These are phyloP conservation scores for Prosapia bicincta DNA, from an alignment of 2,888 invertebrate species.

Conservation along the genomic window DNA sequence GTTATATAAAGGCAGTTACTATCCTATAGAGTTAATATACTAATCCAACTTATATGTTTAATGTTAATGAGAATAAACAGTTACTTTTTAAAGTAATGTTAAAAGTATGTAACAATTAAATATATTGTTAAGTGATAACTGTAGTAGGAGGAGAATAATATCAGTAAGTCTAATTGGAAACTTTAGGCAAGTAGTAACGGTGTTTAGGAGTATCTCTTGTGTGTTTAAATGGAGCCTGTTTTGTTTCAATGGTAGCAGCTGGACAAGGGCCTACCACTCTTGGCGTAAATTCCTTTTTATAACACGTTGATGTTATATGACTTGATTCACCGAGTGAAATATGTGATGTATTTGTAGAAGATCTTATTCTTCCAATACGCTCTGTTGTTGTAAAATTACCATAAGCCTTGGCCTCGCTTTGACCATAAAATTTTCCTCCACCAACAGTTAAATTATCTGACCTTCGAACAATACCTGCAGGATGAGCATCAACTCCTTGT, in stretches of 20 bases:
- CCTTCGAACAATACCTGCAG: slow-evolving; percentile 45
- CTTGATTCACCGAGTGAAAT: slow-evolving; percentile 61
- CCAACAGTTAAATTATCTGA: slow-evolving; percentile 70
- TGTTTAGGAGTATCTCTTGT: slow-evolving; percentile 81
- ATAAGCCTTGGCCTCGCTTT: slow-evolving; percentile 66
- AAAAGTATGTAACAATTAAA: no score
- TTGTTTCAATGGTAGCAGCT: slow-evolving; percentile 70
- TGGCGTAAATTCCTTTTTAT: slow-evolving; percentile 73
- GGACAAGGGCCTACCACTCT: slow-evolving; percentile 74
- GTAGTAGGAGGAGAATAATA: no score
- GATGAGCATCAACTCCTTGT: slow-evolving; percentile 46
- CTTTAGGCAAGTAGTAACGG: slow-evolving; percentile 74
- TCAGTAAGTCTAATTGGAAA: slow-evolving; percentile 38
- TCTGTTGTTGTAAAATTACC: slow-evolving; percentile 63
- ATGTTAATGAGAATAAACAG: no score
- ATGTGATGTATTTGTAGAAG: slow-evolving; percentile 64
- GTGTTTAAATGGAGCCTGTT: slow-evolving; percentile 72
- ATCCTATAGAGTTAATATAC: neutral
- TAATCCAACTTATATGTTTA: neutral
- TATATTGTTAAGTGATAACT: no score
- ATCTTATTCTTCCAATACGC: slow-evolving; percentile 53
- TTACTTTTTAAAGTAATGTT: no score
- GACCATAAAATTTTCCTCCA: slow-evolving; percentile 61
- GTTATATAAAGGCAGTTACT: slow-evolving; percentile 23
- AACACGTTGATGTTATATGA: slow-evolving; percentile 53